A percentile compares a stretch with the other conserved stretches of the same genome.
Evolutionary conservation across 2,797 vertebrate species (phyloP).

Genomic region (Eulemur rubriventer): DNA sequence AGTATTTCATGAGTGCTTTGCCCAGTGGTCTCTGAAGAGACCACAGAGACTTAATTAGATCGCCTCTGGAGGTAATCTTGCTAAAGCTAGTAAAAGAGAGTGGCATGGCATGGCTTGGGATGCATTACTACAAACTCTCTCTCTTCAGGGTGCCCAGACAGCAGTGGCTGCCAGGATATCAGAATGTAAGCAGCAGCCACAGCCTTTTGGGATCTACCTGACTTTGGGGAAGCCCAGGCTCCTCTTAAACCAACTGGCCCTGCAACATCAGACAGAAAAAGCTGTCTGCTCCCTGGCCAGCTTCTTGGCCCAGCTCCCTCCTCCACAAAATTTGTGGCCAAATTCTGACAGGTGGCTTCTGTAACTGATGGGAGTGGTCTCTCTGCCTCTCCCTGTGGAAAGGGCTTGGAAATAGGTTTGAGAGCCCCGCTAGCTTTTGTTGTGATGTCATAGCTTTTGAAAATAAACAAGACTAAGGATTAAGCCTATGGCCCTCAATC

Average conservation of each 20-base stretch:
- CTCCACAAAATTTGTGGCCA: not conserved
- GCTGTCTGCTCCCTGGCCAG: not conserved
- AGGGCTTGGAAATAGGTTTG: not conserved
- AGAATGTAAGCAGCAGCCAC: not conserved
- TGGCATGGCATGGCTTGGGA: too few relatives aligned
- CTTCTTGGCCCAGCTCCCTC: not conserved
- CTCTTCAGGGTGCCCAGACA: not conserved
- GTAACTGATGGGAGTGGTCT: not conserved
- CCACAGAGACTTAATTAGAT: not conserved
- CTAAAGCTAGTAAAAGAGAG: not conserved
- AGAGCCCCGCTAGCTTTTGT: not conserved
- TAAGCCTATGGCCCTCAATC: not conserved
- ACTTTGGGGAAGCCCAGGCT: not conserved
- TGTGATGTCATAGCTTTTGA: not conserved
- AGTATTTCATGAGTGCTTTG: not conserved
- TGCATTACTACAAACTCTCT: accelerated
- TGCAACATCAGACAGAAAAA: not conserved
- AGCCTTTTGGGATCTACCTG: not conserved
- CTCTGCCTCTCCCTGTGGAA: not conserved
- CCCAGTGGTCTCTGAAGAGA: not conserved
- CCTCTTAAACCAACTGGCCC: not conserved
- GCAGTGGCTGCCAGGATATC: not conserved
- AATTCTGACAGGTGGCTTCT: not conserved
- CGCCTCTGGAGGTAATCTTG: not conserved
- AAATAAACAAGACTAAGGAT: not conserved